A percentile compares a stretch with the other conserved stretches of the same genome.
Evolutionary conservation across 2,797 vertebrate species (phyloP).

Genomic region (Typhlichthys eigenmanni): DNA sequence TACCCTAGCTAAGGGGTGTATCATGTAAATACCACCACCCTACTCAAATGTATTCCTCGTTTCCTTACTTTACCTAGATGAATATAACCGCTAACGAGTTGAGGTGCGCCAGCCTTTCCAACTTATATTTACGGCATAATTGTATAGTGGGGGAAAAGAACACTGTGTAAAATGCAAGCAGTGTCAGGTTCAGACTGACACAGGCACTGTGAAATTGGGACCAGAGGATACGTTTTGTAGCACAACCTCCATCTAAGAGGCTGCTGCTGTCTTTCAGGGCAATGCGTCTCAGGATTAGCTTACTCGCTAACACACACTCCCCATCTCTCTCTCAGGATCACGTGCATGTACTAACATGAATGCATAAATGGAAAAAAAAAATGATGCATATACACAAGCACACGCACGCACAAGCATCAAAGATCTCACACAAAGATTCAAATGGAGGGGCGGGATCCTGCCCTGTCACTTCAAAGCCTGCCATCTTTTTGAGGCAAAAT

Average conservation of each 20-base stretch:
- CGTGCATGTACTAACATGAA: slow-evolving; percentile 21
- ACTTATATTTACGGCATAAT: slow-evolving; percentile 17
- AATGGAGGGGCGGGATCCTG: slow-evolving; percentile 56
- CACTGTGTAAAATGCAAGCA: slow-evolving; percentile 19
- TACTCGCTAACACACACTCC: not conserved
- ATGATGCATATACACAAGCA: slow-evolving; percentile 2
- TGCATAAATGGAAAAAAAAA: not conserved
- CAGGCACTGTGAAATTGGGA: slow-evolving; percentile 5
- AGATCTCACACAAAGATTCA: slow-evolving; percentile 69
- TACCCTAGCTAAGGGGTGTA: no score
- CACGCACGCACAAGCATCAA: slow-evolving; percentile 55
- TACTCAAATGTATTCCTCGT: not conserved
- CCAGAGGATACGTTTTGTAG: slow-evolving; percentile 1
- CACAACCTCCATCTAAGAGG: slow-evolving; percentile 7
- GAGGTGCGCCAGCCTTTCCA: slow-evolving; percentile 24
- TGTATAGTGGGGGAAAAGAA: slow-evolving; percentile 12
- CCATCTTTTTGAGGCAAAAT: slow-evolving; percentile 72
- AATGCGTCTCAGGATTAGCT: not conserved
- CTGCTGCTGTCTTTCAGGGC: not conserved
- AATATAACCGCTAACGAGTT: slow-evolving; percentile 32
- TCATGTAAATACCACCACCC: no score
- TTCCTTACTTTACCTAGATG: slow-evolving; percentile 15
- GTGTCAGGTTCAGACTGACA: slow-evolving; percentile 29
- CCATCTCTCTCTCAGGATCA: slow-evolving; percentile 12
- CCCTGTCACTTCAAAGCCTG: slow-evolving; percentile 72